These are phyloP conservation scores for Anoplopoma fimbria DNA, from an alignment of 2,113 vertebrate species.

Conservation along the genomic window DNA sequence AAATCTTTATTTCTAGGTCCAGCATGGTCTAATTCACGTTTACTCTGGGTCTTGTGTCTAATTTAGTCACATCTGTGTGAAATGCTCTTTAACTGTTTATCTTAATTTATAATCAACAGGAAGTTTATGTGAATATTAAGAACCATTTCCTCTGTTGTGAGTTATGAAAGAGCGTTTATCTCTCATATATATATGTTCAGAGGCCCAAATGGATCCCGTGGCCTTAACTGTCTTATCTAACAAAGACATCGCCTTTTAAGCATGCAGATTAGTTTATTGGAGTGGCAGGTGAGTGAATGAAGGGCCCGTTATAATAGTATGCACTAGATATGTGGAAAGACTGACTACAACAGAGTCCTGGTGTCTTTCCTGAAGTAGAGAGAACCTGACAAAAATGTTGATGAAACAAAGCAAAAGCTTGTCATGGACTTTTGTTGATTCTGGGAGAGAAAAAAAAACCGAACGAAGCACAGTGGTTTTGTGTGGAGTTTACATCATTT, in stretches of 20 bases:
- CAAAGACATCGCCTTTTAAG: not conserved
- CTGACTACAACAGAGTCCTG: too few relatives aligned
- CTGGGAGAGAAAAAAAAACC: too few relatives aligned
- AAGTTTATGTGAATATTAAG: not conserved
- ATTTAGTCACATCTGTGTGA: not conserved
- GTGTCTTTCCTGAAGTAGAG: too few relatives aligned
- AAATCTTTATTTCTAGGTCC: too few relatives aligned
- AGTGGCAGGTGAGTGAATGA: not conserved
- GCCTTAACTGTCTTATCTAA: not conserved
- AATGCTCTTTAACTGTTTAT: not conserved
- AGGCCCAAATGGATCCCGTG: not conserved
- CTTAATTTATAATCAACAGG: not conserved
- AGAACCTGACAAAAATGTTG: too few relatives aligned
- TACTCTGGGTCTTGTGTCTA: not conserved
- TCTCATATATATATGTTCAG: not conserved
- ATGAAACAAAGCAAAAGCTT: too few relatives aligned
- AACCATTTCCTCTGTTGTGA: conserved; percentile 14
- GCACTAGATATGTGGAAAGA: too few relatives aligned
- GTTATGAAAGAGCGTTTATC: not conserved
- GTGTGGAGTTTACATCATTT: too few relatives aligned
- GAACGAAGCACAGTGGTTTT: too few relatives aligned
- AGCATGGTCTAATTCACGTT: not conserved
- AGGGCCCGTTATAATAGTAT: too few relatives aligned
- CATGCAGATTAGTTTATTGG: not conserved
- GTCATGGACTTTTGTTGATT: too few relatives aligned